Evolutionary conservation across 2,888 invertebrate species (phyloP).

Genomic region (Dichetophora obliterata): DNA sequence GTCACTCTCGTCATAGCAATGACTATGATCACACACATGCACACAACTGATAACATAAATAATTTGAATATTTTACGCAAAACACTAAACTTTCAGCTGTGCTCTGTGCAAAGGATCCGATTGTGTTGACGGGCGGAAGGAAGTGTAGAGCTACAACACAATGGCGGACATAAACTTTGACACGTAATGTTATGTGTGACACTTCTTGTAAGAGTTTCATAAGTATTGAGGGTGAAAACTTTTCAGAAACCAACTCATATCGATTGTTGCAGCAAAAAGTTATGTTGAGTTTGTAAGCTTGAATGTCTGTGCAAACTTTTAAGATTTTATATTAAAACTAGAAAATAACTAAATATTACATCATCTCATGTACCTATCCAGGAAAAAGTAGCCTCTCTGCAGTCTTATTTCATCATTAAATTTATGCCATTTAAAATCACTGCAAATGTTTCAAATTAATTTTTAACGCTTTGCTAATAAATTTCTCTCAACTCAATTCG

Average conservation of each 20-base stretch:
- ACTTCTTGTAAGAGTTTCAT: conserved; percentile 25
- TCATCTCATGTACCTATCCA: not conserved
- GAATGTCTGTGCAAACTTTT: not conserved
- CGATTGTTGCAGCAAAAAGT: not conserved
- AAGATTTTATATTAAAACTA: not conserved
- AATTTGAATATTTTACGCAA: conserved; percentile 15
- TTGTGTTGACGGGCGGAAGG: conserved; percentile 10
- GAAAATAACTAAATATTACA: not conserved
- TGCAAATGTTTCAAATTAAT: not conserved
- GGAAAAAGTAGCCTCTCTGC: not conserved
- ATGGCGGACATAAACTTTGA: conserved; percentile 3
- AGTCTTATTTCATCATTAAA: not conserved
- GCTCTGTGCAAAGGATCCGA: not conserved
- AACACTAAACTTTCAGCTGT: not conserved
- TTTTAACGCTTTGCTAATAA: conserved; percentile 14
- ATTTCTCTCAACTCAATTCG: not conserved
- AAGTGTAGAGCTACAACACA: conserved; percentile 12
- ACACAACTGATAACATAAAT: conserved; percentile 40
- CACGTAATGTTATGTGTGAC: not conserved
- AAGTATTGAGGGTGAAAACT: conserved; percentile 2
- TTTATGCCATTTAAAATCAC: not conserved
- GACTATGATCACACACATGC: conserved; percentile 17
- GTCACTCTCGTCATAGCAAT: conserved; percentile 21
- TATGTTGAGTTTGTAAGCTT: not conserved
- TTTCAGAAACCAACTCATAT: not conserved